phyloP scores from a whole-genome alignment of 2,797 vertebrate species.

The Cheirogaleus major region DNA sequence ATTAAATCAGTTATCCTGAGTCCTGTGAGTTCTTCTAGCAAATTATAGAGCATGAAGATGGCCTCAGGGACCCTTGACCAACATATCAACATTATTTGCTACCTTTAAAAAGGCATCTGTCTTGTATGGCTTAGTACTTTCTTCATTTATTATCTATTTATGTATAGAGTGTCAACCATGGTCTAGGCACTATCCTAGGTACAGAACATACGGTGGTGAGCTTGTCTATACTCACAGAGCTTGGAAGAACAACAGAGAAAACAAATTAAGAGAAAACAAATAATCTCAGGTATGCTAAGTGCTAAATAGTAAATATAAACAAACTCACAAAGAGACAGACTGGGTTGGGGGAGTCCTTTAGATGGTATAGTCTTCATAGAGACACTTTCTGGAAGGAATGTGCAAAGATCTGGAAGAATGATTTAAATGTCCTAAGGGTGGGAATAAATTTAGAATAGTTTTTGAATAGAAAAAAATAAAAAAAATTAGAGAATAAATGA shows the following conservation, averaged over 20 bases:
- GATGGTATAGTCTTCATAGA: not conserved
- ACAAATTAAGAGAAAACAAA: not conserved
- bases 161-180: not conserved
- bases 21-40: not conserved
- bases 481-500: not conserved
- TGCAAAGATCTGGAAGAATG: not conserved
- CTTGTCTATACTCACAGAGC: not conserved
- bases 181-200: not conserved
- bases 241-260: not conserved
- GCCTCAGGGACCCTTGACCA: not conserved
- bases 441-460: not conserved
- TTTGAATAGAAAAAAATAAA: not conserved
- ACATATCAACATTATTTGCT: not conserved
- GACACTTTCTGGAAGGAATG: not conserved
- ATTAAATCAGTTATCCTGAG: not conserved
- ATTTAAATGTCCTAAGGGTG: not conserved
- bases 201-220: not conserved
- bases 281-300: not conserved
- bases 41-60: not conserved
- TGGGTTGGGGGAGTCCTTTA: not conserved
- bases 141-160: not conserved
- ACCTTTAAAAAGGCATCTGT: not conserved
- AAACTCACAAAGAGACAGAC: not conserved
- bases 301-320: not conserved
- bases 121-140: not conserved